phyloP scores from a whole-genome alignment of 2,113 vertebrate genomes.

The Amblyopsis rosae region DNA sequence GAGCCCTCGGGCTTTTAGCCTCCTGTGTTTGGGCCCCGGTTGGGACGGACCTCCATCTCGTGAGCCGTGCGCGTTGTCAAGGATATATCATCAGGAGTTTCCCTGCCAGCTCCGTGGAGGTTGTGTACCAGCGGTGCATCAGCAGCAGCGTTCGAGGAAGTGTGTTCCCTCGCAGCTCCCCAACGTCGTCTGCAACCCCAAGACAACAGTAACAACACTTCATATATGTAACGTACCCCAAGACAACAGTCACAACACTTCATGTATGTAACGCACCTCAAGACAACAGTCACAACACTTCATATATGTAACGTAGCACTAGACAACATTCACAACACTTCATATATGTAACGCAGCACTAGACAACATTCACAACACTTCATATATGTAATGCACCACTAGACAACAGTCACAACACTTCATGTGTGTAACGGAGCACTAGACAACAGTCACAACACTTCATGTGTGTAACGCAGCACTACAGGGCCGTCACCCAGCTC shows the following conservation, averaged over 20 bases:
- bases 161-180: slow-evolving; percentile 78
- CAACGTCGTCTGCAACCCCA: slow-evolving; percentile 83
- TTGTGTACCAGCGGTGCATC: slow-evolving; percentile 97
- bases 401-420: not conserved
- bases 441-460: not conserved
- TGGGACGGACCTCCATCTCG: not conserved
- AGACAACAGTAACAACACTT: not conserved
- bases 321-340: too few relatives aligned
- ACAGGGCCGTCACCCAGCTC: too few relatives aligned
- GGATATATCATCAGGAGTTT: slow-evolving; percentile 96
- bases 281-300: not conserved
- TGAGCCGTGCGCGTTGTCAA: slow-evolving; percentile 35
- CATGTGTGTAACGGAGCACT: not conserved
- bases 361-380: not conserved
- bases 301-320: not conserved
- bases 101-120: slow-evolving; percentile 89
- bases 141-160: slow-evolving; percentile 91
- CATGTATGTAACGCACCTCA: not conserved
- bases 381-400: not conserved
- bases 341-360: not conserved
- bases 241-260: not conserved
- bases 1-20: not conserved
- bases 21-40: not conserved
- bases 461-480: too few relatives aligned
- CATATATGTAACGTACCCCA: not conserved